phyloP scores from a whole-genome alignment of 2,888 invertebrate genomes.

The Hypolimnas misippus region DNA sequence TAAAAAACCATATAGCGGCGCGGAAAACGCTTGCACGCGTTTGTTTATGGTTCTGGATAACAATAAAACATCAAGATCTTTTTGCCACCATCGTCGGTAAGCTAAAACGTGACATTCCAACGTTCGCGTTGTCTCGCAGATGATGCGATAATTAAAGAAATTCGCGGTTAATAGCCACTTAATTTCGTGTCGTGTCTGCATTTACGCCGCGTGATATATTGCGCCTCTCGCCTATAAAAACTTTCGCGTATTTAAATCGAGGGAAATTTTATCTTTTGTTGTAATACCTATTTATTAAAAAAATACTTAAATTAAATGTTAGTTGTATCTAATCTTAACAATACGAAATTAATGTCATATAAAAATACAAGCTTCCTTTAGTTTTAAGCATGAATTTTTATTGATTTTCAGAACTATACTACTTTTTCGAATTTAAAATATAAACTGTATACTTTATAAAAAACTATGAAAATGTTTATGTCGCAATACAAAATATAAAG shows the following conservation, averaged over 20 bases:
- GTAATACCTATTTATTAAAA: constrained; percentile 3
- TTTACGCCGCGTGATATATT: constrained; percentile 54
- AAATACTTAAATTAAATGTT: too few relatives aligned
- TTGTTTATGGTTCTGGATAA: constrained; percentile 56
- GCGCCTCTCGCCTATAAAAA: constrained; percentile 8
- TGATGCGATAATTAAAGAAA: constrained; percentile 43
- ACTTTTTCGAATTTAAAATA: too few relatives aligned
- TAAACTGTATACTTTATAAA: too few relatives aligned
- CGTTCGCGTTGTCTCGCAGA: constrained; percentile 32
- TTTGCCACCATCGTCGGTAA: constrained; percentile 42
- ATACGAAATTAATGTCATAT: too few relatives aligned
- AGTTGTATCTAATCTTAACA: too few relatives aligned
- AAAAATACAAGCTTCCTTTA: too few relatives aligned
- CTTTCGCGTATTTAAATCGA: neutral
- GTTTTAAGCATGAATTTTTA: too few relatives aligned
- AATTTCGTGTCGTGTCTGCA: constrained; percentile 74
- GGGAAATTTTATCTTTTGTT: neutral
- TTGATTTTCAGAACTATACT: too few relatives aligned
- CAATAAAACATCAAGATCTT: constrained; percentile 62
- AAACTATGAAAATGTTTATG: too few relatives aligned
- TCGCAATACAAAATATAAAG: too few relatives aligned
- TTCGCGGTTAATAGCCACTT: constrained; percentile 43
- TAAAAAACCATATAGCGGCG: constrained; percentile 31
- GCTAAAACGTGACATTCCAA: constrained; percentile 38
- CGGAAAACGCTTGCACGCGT: constrained; percentile 49